Base-by-base conservation (phyloP, 2,113 vertebrate genomes). In the Thunnus thynnus region DNA sequence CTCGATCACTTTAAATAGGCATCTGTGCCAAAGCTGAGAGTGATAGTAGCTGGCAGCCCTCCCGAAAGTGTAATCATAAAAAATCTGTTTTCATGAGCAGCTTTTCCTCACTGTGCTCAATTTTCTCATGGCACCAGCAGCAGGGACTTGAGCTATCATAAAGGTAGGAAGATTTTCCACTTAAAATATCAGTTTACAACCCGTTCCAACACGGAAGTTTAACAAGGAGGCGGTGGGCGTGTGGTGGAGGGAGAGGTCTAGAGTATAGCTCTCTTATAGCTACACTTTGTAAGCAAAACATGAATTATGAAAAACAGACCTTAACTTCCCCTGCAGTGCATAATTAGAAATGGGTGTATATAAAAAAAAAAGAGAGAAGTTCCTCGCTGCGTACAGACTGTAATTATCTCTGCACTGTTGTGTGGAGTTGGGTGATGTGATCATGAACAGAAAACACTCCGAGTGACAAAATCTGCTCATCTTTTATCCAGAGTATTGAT, bases 201-300 rank as follows among this genome's bases (percentile, higher is more conserved):
- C 57, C 12, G 20, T 47, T 86, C 71, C 67, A 85, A 47, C 57
- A 66, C 41, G 3, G 55, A 85, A 76, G 82, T 80, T 89, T 78
- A 84, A 89, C 72, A 73, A 78, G 58, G 78, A 60, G 54, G 14
- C 52, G 67, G 81, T 48, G 75, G 62, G 78, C 20, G 74, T 62
- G 66, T 46, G 79, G 65, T 47, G 79, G 41, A 54, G 52, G 64
- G 66, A 72, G 63, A 55, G 50, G 64, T 76, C 56, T 82, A 65
- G 70, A 82, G 82, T 86, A 90, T 25, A 85, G 75, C 72, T 68
- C 58, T 79, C 68, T 77, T 87, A 41, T 41, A 41, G 36, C 36
- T 84, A 86, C 75, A 83, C 85, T 87, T 79, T 79, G 86, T 84
- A 86, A 91, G 88, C 86, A 91, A 89, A 91, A 80, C 79, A 80